phyloP scores from a whole-genome alignment of 2,113 vertebrate genomes.

The rat (Rattus norvegicus) region DNA sequence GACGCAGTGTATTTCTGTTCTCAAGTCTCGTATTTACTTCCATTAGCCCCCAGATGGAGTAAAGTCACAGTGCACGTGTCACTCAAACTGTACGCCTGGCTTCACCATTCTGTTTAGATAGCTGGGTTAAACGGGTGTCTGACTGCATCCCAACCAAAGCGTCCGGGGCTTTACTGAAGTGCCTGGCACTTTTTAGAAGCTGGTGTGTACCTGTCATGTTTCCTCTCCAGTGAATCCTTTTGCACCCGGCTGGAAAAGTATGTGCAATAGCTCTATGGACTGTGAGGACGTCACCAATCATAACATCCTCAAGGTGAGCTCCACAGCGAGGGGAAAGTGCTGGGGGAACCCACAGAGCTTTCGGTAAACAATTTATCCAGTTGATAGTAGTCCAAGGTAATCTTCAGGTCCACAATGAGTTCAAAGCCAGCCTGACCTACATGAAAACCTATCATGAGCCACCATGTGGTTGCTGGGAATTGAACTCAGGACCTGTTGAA shows the following conservation, averaged over 20 bases:
- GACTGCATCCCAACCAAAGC: not conserved
- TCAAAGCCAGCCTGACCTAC: not conserved
- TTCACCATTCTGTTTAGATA: not conserved
- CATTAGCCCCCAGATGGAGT: slow-evolving; percentile 85
- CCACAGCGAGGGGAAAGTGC: not conserved
- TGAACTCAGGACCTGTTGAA: too few species aligned
- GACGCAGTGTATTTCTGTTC: slow-evolving; percentile 30
- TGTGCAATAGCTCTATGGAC: slow-evolving; percentile 57
- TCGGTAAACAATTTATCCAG: not conserved
- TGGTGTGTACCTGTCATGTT: not conserved
- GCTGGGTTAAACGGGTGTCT: not conserved
- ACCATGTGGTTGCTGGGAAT: too few species aligned
- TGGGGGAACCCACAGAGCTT: not conserved
- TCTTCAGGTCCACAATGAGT: not conserved
- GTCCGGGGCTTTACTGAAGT: not conserved
- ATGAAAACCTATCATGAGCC: not conserved
- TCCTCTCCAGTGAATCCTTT: slow-evolving; percentile 84
- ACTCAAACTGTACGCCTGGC: not conserved
- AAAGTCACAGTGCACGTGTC: slow-evolving; percentile 71
- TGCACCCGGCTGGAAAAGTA: slow-evolving; percentile 81
- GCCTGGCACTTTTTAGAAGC: slow-evolving; percentile 5
- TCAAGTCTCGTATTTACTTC: slow-evolving; percentile 70
- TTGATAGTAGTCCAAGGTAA: not conserved
- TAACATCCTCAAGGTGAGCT: slow-evolving; percentile 82
- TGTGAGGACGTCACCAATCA: slow-evolving; percentile 83